Base-by-base conservation (phyloP, 2,113 vertebrate genomes). In the Cyprinodon brontotheroides region DNA sequence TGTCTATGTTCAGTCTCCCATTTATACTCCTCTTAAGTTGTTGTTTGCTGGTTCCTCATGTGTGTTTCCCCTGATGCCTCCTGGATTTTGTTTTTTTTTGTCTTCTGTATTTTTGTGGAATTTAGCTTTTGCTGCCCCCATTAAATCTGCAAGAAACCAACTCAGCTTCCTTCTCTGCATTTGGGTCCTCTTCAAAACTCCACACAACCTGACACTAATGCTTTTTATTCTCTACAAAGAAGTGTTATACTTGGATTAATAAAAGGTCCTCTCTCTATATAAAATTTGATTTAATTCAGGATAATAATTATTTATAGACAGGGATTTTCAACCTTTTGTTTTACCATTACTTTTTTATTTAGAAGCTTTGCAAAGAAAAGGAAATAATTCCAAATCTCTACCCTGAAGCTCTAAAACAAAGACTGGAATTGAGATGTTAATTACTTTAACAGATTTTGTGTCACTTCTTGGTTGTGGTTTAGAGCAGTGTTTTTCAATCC, bases 351-450 rank as follows among this genome's bases (percentile, higher is more conserved):
- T 65, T 48, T 39, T 29, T 20, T 69, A n/a, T 3, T 3, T 71
- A 36, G 69, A 17, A 22, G 11, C 47, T 75, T 79, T 22, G 68
- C 62, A 68, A 61, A 3, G n/a, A 20, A 45, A 0, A 6, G 70
- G 29, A 41, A 37, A 59, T 40, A 50, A 8, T 74, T 22, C 29
- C 68, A 40, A 69, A 60, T 29, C 29, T 29, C 29, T 62, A 39
- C 62, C 68, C 29, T 74, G 20, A 67, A 68, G 22, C 36, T 40
- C 45, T 41, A 62, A 70, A 48, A 29, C 66, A 70, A 63, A 72
- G 39, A 68, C 0, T 59, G 48, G 17, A 53, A 15, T 17, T 53
- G 13, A 66, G 36, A 80, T 66, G 29, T 68, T 48, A 14, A 62
- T 62, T 15, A 13, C 13, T 15, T 6, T 38, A 62, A 15, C 61